Evolutionary conservation across 2,888 invertebrate genomes (phyloP).

Genomic region (Chrysolina haemoptera): DNA sequence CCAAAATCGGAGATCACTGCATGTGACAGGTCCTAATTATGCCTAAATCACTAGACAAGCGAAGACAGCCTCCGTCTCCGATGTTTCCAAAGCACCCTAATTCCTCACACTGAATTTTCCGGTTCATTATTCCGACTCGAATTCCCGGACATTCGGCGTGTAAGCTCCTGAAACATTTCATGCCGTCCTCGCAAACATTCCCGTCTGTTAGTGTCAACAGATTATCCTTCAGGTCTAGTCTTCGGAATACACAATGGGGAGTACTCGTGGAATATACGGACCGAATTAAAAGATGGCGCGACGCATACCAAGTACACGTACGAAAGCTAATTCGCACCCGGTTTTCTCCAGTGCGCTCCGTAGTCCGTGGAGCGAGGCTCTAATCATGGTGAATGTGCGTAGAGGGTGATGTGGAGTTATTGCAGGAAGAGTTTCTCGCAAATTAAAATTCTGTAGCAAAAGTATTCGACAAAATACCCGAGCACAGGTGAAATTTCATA

Average conservation of each 20-base stretch:
- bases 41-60: too few species aligned
- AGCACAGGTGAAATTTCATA: too few species aligned
- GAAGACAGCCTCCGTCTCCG: neutral
- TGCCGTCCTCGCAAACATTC: neutral
- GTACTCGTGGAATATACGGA: neutral
- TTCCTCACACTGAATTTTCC: neutral
- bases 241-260: neutral
- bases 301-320: conserved; percentile 6
- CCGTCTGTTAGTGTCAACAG: conserved; percentile 7
- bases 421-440: too few species aligned
- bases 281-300: conserved; percentile 2
- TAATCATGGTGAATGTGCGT: neutral
- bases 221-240: neutral
- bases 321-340: neutral
- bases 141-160: neutral
- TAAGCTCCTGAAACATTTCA: conserved; percentile 6
- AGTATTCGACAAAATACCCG: too few species aligned
- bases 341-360: neutral
- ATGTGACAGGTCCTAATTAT: too few species aligned
- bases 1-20: too few species aligned
- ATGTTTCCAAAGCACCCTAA: neutral
- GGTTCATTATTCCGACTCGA: neutral
- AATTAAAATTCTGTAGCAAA: too few species aligned
- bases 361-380: neutral
- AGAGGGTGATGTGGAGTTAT: too few species aligned